Base-by-base conservation (phyloP, 2,888 invertebrate species). In the Tuta absoluta region DNA sequence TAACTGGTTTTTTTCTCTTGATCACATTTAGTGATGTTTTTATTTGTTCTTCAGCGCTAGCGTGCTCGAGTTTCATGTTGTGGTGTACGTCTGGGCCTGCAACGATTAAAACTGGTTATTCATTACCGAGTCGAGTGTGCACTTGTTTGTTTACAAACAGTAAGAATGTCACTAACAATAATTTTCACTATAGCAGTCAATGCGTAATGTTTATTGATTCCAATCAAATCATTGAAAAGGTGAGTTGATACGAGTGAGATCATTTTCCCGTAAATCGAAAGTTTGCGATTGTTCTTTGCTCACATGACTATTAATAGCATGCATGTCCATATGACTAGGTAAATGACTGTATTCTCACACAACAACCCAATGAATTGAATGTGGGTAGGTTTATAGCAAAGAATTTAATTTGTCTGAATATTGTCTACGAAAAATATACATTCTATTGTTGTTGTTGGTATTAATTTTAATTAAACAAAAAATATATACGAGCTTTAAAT, bases 1-100 rank as follows among this genome's bases (percentile, higher is more conserved):
- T 91, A 53, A 92, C 86, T 72, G 92, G 91, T 71, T 92, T 92
- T 69, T 93, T 92, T 59, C 93, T 86, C 70, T 92, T 92, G 19
- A 92, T 81, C 0, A 91, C 91, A 14, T 89, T 88, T 14, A 89
- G 89, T 65, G 92, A 90, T 62, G 89, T 89, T 72, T 80, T 86
- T 0, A 82, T 65, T 69, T 80, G 83, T 48, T 85, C 84, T 67
- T 84, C 84, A 63, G 80, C 73, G 56, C 19, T 48, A 8, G 23
- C 12, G n/a, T 56, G 51, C 1, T 63, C 66, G 8, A 33, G 51
- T 41, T 69, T 76, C 65, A 72, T 69, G 10, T 79, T 74, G 68
- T 76, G 80, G 71, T 78, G 78, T 69, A 75, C 71, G 69, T 83
- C 83, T 60, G 84, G 73, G 70, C 88, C 89, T 90, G 85, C 58